Evolutionary conservation across 2,888 invertebrate species (phyloP), one percentile per base, ranked within the genome.

Genomic region (Leucoptera coffeella): DNA sequence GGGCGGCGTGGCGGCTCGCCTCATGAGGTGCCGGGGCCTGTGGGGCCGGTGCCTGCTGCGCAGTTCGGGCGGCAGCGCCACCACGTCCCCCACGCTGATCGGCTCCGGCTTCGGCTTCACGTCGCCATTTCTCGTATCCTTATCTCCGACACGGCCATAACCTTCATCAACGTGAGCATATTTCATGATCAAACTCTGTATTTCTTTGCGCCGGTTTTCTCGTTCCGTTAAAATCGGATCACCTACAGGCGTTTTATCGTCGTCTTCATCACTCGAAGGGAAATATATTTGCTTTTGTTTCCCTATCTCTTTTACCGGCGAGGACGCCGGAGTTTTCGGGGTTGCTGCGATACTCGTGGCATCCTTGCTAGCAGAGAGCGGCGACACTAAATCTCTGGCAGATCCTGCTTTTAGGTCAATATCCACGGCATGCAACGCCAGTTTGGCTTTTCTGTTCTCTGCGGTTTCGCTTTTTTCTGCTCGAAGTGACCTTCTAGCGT

Each of bases 181-280:
- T 50, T 88, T 89, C 72, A 82, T 75, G 32, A 88, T 86, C 31
- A 90, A 65, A 40, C 82, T 80, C 50, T 86, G 84, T 31, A 87
- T 86, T 47, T 90, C 89, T 43, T 88, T 88, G 19, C 89, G 76
- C 40, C 82, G 80, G 7, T 83, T 82, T 49, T 87, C 86, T 23
- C 89, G 73, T 37, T 89, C 88, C 36, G 75, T 74, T 25, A 78
- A 55, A 13, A 73, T 67, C 32, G 71, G 71, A 43, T 81, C 80
- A 24, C 62, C 62, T 20, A 71, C 64, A 7, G 72, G 71, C 11
- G 73, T 71, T 35, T 64, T 57, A 34, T 74, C 75, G 29, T 48
- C 52, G 30, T 75, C 74, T 47, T 67, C 65, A 38, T 67, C 67
- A 36, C 65, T 65, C 12, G 64, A 62, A 26, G 61, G 64, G 39